Conservation (phyloP, 37 sponge, comb jelly and placozoan genomes). For the Crambe crambe region DNA sequence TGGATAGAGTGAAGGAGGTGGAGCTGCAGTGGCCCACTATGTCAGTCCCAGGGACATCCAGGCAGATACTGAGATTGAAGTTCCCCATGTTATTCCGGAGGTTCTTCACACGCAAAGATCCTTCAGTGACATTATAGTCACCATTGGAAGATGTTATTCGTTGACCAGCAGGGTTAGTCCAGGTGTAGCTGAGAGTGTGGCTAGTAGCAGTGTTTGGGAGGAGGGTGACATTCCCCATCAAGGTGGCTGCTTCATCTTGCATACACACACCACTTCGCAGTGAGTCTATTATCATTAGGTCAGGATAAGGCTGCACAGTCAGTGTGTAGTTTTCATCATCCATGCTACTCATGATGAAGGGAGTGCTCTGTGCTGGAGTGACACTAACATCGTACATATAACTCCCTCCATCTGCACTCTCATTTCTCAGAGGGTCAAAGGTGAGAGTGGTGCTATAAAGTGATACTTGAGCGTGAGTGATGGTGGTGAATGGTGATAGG, state of each 20-base stretch:
- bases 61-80: too few species aligned
- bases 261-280: neutral
- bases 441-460: neutral
- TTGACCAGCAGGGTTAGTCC: neutral
- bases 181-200: neutral
- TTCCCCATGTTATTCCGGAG: too few species aligned
- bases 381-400: slow-evolving; percentile 5
- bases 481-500: neutral
- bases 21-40: neutral
- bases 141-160: neutral
- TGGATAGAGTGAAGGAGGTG: neutral
- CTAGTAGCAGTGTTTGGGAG: neutral
- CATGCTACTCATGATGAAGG: neutral
- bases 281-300: neutral
- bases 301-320: neutral
- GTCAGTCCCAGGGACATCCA: neutral
- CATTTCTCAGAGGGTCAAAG: slow-evolving; percentile 6
- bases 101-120: neutral
- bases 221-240: slow-evolving; percentile 10
- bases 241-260: neutral
- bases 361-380: neutral
- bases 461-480: neutral
- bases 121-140: neutral
- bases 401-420: neutral
- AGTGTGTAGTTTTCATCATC: neutral